Conservation (phyloP, 2,888 invertebrate species). For the Eupithecia insigniata region DNA sequence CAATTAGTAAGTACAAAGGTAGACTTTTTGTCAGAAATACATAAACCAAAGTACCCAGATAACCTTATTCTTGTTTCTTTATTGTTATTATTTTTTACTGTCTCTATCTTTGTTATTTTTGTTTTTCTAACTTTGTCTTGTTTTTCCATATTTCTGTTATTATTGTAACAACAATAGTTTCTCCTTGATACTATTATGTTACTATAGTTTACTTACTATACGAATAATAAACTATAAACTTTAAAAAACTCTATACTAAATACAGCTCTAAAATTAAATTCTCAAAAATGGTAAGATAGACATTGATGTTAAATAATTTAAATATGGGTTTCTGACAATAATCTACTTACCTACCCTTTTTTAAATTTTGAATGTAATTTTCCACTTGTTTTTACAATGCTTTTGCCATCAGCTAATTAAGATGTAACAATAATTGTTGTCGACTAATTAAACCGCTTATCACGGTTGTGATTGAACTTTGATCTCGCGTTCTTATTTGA, state of each 20-base stretch:
- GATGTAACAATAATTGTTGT: constrained; percentile 25
- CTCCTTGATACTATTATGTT: too few relatives aligned
- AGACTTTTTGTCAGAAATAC: not conserved
- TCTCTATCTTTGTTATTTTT: too few relatives aligned
- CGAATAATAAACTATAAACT: too few relatives aligned
- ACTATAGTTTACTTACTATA: too few relatives aligned
- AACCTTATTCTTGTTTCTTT: too few relatives aligned
- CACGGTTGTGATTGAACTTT: constrained; percentile 39
- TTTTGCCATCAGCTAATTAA: constrained; percentile 18
- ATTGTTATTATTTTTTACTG: too few relatives aligned
- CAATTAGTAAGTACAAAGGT: not conserved
- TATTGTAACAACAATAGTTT: too few relatives aligned
- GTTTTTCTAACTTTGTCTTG: too few relatives aligned
- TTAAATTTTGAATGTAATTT: not conserved
- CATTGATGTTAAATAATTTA: not conserved
- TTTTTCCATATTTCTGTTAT: too few relatives aligned
- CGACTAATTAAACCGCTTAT: constrained; percentile 32
- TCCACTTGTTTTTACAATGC: constrained; percentile 19
- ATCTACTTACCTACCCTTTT: not conserved
- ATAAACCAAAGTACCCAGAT: too few relatives aligned
- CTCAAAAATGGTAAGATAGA: not conserved
- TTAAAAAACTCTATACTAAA: not conserved
- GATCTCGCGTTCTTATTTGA: constrained; percentile 22
- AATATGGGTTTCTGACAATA: not conserved
- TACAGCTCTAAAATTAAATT: not conserved